Percentiles rank a stretch among this genome's conserved stretches.
Evolutionary conservation across 2,888 invertebrate species (phyloP).

Genomic region (Stenodema calcarata): DNA sequence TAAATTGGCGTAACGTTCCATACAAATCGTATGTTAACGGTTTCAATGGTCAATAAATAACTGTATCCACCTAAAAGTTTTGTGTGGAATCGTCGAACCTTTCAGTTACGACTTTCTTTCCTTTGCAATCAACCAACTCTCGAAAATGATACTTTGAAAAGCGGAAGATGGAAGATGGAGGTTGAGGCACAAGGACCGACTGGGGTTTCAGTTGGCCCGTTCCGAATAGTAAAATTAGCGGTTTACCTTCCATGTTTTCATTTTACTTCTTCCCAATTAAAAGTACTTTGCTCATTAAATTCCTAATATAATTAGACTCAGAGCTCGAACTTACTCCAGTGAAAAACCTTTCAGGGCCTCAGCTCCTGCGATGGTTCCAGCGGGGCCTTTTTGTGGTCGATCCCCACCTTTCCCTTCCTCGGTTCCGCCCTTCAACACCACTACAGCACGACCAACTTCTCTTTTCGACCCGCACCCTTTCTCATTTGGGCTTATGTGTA

Average conservation of each 20-base stretch:
- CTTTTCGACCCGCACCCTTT: not conserved
- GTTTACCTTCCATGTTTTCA: slow-evolving; percentile 15
- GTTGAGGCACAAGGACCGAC: not conserved
- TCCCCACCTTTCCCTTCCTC: not conserved
- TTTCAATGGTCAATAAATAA: too few species aligned
- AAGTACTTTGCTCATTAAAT: slow-evolving; percentile 13
- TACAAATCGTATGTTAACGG: too few species aligned
- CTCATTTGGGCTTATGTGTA: not conserved
- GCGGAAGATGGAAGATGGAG: too few species aligned
- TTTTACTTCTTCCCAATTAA: slow-evolving; percentile 19
- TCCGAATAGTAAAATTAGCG: slow-evolving; percentile 16
- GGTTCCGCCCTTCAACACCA: too few species aligned
- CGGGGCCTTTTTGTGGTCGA: not conserved
- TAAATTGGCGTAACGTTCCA: too few species aligned
- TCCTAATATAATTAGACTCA: slow-evolving; percentile 4
- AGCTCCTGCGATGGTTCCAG: not conserved
- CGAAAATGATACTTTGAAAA: not conserved
- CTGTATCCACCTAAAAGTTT: too few species aligned
- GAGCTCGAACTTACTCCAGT: not conserved
- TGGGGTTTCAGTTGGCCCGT: not conserved
- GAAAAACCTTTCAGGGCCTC: not conserved
- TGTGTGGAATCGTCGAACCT: too few species aligned
- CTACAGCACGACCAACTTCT: not conserved
- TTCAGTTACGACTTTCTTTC: too few species aligned
- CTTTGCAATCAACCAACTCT: not conserved